Evolutionary conservation across 92 coral and sea anemone genomes (phyloP), one percentile per base, ranked within the genome.

Genomic region (Zoanthus sociatus): DNA sequence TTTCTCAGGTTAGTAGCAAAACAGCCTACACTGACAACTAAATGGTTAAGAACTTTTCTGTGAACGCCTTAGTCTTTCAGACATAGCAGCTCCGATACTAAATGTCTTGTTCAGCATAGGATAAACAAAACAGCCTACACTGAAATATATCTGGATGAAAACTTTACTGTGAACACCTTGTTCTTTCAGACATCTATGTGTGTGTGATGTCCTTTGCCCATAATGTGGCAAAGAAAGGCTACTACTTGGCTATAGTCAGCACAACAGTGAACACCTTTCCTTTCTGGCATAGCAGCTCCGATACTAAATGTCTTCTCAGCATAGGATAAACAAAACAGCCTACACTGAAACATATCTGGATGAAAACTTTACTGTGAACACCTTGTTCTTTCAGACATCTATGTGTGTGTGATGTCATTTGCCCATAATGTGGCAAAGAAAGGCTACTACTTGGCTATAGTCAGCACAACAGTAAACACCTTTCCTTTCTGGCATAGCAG

Each of bases 391-490:
- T 5, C 76, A 97, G 98, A 97, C 88, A 97, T 97, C 77, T 96
- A 96, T 60, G 93, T 95, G 53, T 96, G 97, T 56, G 73, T 87
- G 82, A 95, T 96, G 78, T 96, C 98, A 0, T 87, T 18, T 50
- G 85, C 93, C 11, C 94, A 95, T 83, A 90, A 87, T n/a, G 96
- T 94, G 6, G 90, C 98, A 1, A 88, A 95, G 26, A 88, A 92
- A 32, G 90, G 89, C 5, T 93, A 45, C 87, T 96, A 84, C 84
- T 73, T 96, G 67, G 99, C 98, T 16, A 92, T 94, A 78, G 98
- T 90, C 46, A 95, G 96, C 73, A 96, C 99, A 17, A 96, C 95
- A 18, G 97, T 95, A 13, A 98, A 97, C 84, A 97, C 97, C 3
- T 71, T 37, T 37, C 42, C 42, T 2, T 2, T 37, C 42, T 2